Base-by-base conservation (phyloP, 1,140 invertebrate genomes). In the Yoshiicerus persimilis region DNA sequence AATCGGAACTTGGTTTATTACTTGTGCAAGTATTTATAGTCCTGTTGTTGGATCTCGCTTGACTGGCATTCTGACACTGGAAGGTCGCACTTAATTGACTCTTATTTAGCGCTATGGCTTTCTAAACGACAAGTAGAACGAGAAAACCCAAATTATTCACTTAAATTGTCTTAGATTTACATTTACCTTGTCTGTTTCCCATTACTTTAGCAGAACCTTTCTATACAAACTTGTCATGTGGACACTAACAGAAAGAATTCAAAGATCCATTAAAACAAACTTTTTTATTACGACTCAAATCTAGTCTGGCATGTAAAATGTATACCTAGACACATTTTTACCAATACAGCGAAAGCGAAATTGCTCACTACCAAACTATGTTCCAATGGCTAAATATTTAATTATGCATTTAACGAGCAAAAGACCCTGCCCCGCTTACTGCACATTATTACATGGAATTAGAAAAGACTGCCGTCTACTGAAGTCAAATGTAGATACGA, bases 41-140 rank as follows among this genome's bases (percentile, higher is more conserved):
- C 32, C 32, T 80, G 75, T 80, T 80, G 75, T 80, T 80, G 75
- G 32, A 36, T 34, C 20, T 80, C 38, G 75, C 8, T n/a, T 80
- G 75, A 80, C 27, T 80, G 75, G 75, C 75, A 80, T 38, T 34
- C 75, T 80, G 75, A 80, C 75, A 80, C 75, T 36, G 34, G 75
- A 80, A 80, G 75, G 75, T 38, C 75, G 32, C 75, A 80, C 32
- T 80, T 80, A 80, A 80, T 80, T 80, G 75, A 38, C 75, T 36
- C 32, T 80, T 80, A 80, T 80, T 80, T 80, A 80, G 75, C n/a
- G 34, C 75, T 34, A 80, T 80, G 34, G 34, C 11, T 32, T 38
- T 80, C 32, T 36, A 36, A 36, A 36, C 30, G 75, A 80, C 75
- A 36, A 36, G 9, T 80, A 38, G 30, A 23, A 36, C 32, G 20